Evolutionary conservation across 2,888 invertebrate species (phyloP), one percentile per base, ranked within the genome.

Genomic region (Plemyria rubiginata): DNA sequence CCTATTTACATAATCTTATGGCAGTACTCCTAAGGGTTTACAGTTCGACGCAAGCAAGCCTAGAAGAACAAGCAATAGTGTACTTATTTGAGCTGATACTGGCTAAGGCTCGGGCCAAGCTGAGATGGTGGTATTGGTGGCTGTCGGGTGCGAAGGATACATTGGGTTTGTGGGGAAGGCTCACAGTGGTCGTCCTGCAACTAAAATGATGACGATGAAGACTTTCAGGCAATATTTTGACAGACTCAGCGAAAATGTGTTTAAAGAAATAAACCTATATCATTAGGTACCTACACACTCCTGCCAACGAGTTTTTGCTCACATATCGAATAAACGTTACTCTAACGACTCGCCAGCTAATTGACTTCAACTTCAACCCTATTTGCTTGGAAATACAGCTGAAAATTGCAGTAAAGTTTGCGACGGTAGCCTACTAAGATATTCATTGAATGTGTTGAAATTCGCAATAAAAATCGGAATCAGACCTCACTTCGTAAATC

Each of bases 361-460:
- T 49, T 12, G 43, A 38, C 15, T 8, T 9, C 7, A 48, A 28
- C 43, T 48, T 59, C 41, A 52, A 58, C 64, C 46, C 54, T 69
- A 62, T 36, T 0, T 0, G 0, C 0, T 0, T 3, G 4, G 0
- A 0, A 7, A 15, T 60, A 70, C 13, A 43, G 60, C 22, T 52
- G 12, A 59, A 65, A 15, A 49, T 58, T 41, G 63, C 59, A 53
- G 53, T 43, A 45, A 62, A 65, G 52, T 49, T 36, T 16, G 40
- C 16, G 58, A 65, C 66, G 68, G 67, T 69, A 65, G 62, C 68
- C 80, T 76, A 71, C 77, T 79, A 77, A 79, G 74, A 71, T 80
- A 82, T 82, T 80, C 81, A 81, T 80, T 77, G 80, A 72, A 80
- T 78, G 76, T 78, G 77, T 78, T 78, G 77, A 76, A 80, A 79